A percentile compares a stretch with the other conserved stretches of the same genome.
Evolutionary conservation across 1,140 invertebrate species (phyloP).

Genomic region (Drosophila varians): DNA sequence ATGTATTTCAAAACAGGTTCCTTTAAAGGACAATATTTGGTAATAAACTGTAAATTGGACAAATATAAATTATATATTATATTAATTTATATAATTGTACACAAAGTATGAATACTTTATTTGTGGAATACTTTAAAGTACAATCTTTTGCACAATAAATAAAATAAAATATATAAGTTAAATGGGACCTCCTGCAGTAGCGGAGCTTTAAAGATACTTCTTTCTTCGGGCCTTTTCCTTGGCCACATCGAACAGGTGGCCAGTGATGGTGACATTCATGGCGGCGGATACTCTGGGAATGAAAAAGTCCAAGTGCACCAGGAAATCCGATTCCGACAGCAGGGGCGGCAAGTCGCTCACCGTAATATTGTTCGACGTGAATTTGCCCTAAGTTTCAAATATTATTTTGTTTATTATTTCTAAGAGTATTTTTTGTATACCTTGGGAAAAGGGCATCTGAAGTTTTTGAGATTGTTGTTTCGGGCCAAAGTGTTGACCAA

Average conservation of each 20-base stretch:
- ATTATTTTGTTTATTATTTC: neutral
- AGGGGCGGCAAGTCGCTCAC: slow-evolving; percentile 46
- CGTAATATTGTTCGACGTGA: slow-evolving; percentile 39
- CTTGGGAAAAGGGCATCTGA: slow-evolving; percentile 43
- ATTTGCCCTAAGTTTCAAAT: slow-evolving; percentile 18
- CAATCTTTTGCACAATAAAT: no score
- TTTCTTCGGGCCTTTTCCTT: slow-evolving; percentile 41
- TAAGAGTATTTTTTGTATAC: slow-evolving; percentile 1
- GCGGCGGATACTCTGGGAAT: slow-evolving; percentile 29
- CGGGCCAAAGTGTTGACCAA: slow-evolving; percentile 32
- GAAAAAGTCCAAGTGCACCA: slow-evolving; percentile 38
- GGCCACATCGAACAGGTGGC: slow-evolving; percentile 31
- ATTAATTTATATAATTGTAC: no score
- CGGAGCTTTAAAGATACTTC: slow-evolving; percentile 37
- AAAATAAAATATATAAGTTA: neutral
- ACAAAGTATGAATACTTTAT: no score
- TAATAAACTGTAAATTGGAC: no score
- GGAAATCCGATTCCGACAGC: slow-evolving; percentile 48
- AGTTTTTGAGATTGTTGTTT: slow-evolving; percentile 4
- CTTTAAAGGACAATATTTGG: no score
- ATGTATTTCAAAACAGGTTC: no score
- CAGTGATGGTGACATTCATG: slow-evolving; percentile 42
- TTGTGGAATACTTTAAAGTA: neutral
- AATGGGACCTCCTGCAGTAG: neutral
- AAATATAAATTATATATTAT: no score